A percentile compares a stretch with the other conserved stretches of the same genome.
Conservation (phyloP, 2,888 invertebrate genomes). For the Nysson spinosus region DNA sequence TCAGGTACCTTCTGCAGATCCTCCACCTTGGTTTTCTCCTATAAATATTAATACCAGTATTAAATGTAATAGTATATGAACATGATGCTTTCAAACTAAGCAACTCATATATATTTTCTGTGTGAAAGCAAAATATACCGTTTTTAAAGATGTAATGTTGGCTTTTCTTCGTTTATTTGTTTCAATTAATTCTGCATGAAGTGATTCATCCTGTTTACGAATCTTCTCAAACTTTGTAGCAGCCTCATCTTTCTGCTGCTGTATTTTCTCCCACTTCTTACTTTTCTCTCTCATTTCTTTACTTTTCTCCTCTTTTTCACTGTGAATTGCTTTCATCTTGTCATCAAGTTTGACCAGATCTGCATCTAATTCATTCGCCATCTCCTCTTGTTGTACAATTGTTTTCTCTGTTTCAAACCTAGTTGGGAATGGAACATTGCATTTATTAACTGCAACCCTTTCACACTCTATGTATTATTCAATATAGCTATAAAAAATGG, state of each 20-base stretch:
- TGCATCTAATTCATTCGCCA: slow-evolving; percentile 60
- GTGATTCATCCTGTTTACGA: slow-evolving; percentile 77
- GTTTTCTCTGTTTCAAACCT: slow-evolving; percentile 59
- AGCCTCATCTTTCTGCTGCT: slow-evolving; percentile 81
- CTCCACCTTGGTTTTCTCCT: slow-evolving; percentile 84
- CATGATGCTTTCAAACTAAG: background rate
- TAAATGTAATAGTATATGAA: background rate
- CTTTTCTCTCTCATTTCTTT: slow-evolving; percentile 77
- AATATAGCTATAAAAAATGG: too few relatives aligned
- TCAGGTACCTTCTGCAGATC: slow-evolving; percentile 84
- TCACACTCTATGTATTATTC: too few relatives aligned
- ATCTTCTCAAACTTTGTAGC: slow-evolving; percentile 77
- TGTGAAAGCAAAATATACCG: slow-evolving; percentile 42
- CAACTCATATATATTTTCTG: background rate
- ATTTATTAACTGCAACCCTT: background rate
- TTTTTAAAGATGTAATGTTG: slow-evolving; percentile 82
- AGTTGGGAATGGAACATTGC: background rate
- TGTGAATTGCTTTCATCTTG: slow-evolving; percentile 79
- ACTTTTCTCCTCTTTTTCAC: slow-evolving; percentile 81
- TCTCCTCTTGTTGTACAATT: slow-evolving; percentile 58
- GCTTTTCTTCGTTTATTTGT: slow-evolving; percentile 87
- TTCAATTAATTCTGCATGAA: slow-evolving; percentile 83
- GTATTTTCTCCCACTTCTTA: slow-evolving; percentile 79
- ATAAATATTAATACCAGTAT: slow-evolving; percentile 48
- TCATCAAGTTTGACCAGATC: slow-evolving; percentile 70